These are phyloP conservation scores for Yoshiicerus persimilis DNA, from an alignment of 1,140 invertebrate species.

Conservation along the genomic window DNA sequence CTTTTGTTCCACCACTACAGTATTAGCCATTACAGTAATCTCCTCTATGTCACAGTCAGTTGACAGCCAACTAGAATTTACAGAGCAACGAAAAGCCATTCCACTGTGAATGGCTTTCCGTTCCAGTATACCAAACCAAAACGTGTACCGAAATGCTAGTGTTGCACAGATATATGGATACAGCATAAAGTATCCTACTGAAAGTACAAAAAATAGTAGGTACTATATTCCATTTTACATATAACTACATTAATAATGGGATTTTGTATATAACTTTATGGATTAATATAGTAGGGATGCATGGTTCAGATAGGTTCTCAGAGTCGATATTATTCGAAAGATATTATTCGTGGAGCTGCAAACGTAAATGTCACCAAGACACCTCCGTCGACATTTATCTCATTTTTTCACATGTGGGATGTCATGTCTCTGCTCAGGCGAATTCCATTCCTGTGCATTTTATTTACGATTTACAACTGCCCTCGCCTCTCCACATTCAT, in stretches of 20 bases:
- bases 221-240: neutral
- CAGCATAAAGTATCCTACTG: neutral
- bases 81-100: neutral
- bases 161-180: neutral
- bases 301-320: neutral
- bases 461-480: slow-evolving; percentile 29
- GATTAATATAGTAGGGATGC: neutral
- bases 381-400: slow-evolving; percentile 25
- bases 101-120: neutral
- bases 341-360: slow-evolving; percentile 6
- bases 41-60: neutral
- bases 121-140: too few relatives aligned
- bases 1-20: neutral
- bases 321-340: neutral
- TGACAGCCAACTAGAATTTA: slow-evolving; percentile 11
- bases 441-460: slow-evolving; percentile 16
- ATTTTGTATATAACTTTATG: neutral
- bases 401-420: slow-evolving; percentile 18
- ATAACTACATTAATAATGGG: neutral
- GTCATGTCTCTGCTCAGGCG: neutral
- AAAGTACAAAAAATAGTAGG: neutral
- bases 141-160: too few relatives aligned
- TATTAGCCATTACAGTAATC: neutral
- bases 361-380: slow-evolving; percentile 25
- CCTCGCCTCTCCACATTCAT: neutral